These are phyloP conservation scores for Pollimyrus isidori DNA, from an alignment of 2,113 vertebrate genomes.

Conservation along the genomic window DNA sequence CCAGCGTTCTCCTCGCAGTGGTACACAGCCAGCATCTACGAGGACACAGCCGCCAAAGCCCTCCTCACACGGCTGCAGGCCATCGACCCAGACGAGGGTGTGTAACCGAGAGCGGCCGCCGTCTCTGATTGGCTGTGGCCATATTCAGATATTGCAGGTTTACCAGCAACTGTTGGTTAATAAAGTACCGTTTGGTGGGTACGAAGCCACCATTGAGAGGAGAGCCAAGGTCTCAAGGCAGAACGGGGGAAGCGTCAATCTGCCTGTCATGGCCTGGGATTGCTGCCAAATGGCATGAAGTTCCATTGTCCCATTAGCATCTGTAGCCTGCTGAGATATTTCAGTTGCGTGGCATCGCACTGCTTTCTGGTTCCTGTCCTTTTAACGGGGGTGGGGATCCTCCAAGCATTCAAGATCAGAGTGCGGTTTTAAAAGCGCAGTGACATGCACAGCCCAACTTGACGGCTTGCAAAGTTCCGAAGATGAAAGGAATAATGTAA, in stretches of 20 bases:
- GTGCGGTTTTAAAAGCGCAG: slow-evolving; percentile 17
- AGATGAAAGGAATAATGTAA: neutral
- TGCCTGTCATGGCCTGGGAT: neutral
- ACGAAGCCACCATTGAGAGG: neutral
- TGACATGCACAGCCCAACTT: slow-evolving; percentile 12
- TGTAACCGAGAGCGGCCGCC: slow-evolving; percentile 18
- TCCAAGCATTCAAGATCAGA: neutral
- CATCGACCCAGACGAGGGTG: slow-evolving; percentile 85
- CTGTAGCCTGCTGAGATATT: neutral
- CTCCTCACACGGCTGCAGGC: slow-evolving; percentile 88
- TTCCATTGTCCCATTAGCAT: neutral
- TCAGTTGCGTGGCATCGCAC: neutral
- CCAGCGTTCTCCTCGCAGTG: slow-evolving; percentile 74
- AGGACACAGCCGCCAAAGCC: slow-evolving; percentile 85
- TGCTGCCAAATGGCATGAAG: slow-evolving; percentile 7
- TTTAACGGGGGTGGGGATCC: neutral
- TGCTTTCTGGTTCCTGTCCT: neutral
- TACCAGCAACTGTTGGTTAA: neutral
- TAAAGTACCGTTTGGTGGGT: neutral
- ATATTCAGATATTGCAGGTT: too few species aligned
- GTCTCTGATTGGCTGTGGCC: neutral
- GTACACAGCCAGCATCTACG: slow-evolving; percentile 80
- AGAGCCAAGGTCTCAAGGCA: neutral
- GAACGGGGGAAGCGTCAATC: neutral
- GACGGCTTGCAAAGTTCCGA: neutral